Evolutionary conservation across 2,888 invertebrate species (phyloP).

Genomic region (Didymodactylos carnosus): DNA sequence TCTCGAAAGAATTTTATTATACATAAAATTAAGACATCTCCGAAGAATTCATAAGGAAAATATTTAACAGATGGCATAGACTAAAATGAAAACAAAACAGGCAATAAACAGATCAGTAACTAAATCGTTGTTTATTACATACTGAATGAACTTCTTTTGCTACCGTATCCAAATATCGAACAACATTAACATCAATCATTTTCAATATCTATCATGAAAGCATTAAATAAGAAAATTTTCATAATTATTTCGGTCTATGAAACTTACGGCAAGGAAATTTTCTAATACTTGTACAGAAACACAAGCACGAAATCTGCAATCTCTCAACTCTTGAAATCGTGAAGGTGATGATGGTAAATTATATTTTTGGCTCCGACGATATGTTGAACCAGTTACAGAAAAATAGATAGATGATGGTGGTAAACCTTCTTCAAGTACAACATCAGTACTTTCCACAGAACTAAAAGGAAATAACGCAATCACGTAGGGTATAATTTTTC

Average conservation of each 20-base stretch:
- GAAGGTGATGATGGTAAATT: no score
- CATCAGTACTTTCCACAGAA: not conserved
- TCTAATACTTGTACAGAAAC: not conserved
- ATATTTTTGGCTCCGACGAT: not conserved
- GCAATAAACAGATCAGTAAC: no score
- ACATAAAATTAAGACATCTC: not conserved
- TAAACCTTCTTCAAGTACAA: not conserved
- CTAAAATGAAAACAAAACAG: not conserved
- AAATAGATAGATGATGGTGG: not conserved
- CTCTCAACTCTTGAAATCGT: no score
- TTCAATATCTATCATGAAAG: not conserved
- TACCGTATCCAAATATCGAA: not conserved
- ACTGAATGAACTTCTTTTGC: no score
- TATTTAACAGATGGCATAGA: not conserved
- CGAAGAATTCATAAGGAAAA: not conserved
- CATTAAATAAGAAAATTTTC: not conserved
- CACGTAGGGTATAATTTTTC: no score
- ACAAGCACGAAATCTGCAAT: not conserved
- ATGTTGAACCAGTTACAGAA: not conserved
- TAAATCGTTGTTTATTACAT: no score
- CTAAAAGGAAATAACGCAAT: not conserved
- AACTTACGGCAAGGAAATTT: not conserved
- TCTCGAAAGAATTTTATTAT: not conserved
- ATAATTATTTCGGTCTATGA: no score
- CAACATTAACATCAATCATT: not conserved